These are phyloP conservation scores for Euschistus heros DNA, from an alignment of 1,140 invertebrate genomes.

Conservation along the genomic window DNA sequence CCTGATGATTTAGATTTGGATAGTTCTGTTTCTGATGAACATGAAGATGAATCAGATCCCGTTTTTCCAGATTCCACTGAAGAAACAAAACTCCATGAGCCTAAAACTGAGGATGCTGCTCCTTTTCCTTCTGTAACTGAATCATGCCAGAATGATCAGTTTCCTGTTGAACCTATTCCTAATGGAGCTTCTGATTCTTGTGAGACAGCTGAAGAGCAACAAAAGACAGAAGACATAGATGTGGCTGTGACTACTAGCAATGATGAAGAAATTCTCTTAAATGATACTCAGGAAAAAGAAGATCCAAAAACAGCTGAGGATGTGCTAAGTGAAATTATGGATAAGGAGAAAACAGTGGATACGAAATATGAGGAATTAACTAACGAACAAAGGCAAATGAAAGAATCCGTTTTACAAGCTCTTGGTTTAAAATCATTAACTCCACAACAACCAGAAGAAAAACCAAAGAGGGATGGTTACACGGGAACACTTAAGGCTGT, in stretches of 20 bases:
- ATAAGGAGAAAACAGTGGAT: slow-evolving; percentile 1
- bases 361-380: slow-evolving; percentile 4
- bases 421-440: slow-evolving; percentile 22
- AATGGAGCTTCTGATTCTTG: not conserved
- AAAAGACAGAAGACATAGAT: not conserved
- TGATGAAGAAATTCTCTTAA: not conserved
- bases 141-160: not conserved
- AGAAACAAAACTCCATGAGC: not conserved
- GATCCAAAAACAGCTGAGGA: not conserved
- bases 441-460: not conserved
- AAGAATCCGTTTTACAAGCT: slow-evolving; percentile 23
- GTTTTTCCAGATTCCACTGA: slow-evolving; percentile 14
- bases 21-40: not conserved
- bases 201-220: not conserved
- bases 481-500: slow-evolving; percentile 25
- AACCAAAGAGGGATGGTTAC: slow-evolving; percentile 19
- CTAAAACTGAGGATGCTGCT: not conserved
- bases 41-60: not conserved
- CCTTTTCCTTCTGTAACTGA: not conserved
- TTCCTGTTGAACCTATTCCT: too few relatives aligned
- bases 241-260: not conserved
- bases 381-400: slow-evolving; percentile 19
- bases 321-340: too few relatives aligned
- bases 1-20: slow-evolving; percentile 3
- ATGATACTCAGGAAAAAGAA: not conserved